These are phyloP conservation scores for Scaeva pyrastri DNA, from an alignment of 2,888 invertebrate species.

Conservation along the genomic window DNA sequence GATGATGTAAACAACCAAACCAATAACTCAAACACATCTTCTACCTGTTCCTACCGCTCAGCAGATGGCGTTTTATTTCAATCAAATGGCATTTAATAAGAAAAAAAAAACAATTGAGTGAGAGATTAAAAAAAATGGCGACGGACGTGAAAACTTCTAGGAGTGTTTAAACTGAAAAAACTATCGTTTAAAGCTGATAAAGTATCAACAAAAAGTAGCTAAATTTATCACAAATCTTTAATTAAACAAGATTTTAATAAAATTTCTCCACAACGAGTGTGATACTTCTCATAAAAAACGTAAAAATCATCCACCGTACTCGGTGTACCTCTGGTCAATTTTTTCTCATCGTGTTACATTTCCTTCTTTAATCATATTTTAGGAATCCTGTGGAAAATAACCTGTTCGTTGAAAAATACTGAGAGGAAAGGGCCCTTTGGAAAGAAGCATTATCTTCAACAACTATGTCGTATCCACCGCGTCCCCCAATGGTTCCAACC, in stretches of 20 bases:
- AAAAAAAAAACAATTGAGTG: conserved; percentile 46
- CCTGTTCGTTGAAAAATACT: conserved; percentile 28
- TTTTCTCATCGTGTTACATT: conserved; percentile 10
- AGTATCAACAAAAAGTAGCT: conserved; percentile 35
- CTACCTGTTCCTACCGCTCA: background rate
- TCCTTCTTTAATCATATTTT: conserved; percentile 22
- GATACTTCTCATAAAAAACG: conserved; percentile 20
- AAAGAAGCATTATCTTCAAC: conserved; percentile 5
- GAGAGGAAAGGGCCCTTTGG: conserved; percentile 5
- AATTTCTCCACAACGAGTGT: conserved; percentile 8
- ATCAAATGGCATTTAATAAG: conserved; percentile 59
- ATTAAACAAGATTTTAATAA: background rate
- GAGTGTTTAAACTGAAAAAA: conserved; percentile 47
- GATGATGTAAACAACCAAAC: too few relatives aligned
- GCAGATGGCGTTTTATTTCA: background rate
- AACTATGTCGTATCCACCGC: conserved; percentile 95
- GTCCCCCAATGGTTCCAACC: conserved; percentile 91
- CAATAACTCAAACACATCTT: background rate
- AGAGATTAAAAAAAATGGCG: conserved; percentile 69
- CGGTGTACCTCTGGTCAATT: conserved; percentile 2
- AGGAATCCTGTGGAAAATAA: conserved; percentile 31
- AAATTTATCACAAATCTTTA: conserved; percentile 6
- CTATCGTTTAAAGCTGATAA: conserved; percentile 22
- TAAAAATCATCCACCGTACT: conserved; percentile 8
- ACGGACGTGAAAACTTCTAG: conserved; percentile 65